Evolutionary conservation across 2,797 vertebrate species (phyloP).

Genomic region (Rhinoraja longicauda): DNA sequence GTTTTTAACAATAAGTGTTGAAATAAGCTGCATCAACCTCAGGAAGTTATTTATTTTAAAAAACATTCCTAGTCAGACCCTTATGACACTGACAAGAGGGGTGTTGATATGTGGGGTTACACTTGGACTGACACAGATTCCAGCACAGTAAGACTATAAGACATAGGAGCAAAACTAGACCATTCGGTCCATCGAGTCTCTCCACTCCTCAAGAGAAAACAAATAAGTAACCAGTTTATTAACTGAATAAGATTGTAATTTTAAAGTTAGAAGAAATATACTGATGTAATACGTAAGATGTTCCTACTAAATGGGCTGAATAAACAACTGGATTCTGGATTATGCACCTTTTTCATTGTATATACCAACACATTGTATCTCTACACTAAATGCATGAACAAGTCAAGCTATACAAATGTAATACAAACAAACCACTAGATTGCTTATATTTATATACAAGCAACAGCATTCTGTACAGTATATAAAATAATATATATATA

Average conservation of each 20-base stretch:
- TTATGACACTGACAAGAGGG: neutral
- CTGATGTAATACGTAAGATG: neutral
- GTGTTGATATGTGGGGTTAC: neutral
- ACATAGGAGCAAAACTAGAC: too few relatives aligned
- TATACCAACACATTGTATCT: neutral
- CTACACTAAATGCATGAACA: neutral
- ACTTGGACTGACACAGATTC: neutral
- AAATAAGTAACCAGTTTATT: neutral
- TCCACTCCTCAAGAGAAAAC: neutral
- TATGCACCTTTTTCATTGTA: neutral
- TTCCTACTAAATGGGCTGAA: neutral
- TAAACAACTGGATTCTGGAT: neutral
- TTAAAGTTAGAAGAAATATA: neutral
- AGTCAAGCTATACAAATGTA: neutral
- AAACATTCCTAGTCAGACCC: neutral
- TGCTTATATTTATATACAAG: conserved; percentile 30
- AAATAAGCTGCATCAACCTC: neutral
- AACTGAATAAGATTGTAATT: neutral
- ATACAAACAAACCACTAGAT: neutral
- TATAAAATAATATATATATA: neutral
- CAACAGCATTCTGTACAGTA: neutral
- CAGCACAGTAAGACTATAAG: neutral
- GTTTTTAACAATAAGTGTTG: neutral
- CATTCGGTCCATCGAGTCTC: too few relatives aligned
- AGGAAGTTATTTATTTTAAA: neutral